phyloP scores from a whole-genome alignment of 1,140 invertebrate genomes.

The Lepidurus packardi region DNA sequence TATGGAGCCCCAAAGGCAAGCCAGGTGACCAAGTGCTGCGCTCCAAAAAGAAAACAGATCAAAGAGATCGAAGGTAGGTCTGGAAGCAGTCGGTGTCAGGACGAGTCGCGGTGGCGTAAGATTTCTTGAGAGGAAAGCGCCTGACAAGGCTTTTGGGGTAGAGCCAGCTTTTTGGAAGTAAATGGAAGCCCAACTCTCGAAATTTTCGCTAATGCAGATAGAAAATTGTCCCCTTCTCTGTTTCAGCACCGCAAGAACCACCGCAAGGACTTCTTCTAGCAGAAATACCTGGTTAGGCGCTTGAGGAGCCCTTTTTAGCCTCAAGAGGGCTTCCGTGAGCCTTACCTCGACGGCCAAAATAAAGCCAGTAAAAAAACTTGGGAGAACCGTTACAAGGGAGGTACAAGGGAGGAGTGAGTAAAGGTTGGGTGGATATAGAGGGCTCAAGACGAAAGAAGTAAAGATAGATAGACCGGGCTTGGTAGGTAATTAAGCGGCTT shows the following conservation, averaged over 20 bases:
- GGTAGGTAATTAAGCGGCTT: not conserved
- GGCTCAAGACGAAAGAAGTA: not conserved
- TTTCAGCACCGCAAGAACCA: not conserved
- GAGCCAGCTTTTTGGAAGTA: not conserved
- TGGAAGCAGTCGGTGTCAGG: not conserved
- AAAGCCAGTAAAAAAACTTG: not conserved
- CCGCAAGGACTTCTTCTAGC: too few species aligned
- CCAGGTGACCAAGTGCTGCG: not conserved
- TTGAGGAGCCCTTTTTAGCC: not conserved
- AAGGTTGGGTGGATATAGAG: constrained; percentile 16
- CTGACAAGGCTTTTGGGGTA: not conserved
- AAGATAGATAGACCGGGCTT: not conserved
- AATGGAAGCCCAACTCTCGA: not conserved
- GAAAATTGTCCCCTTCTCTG: not conserved
- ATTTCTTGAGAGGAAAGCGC: too few species aligned
- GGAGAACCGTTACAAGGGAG: constrained; percentile 2
- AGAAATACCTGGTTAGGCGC: too few species aligned
- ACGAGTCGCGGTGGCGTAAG: not conserved
- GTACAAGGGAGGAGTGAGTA: constrained; percentile 3
- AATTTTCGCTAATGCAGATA: not conserved
- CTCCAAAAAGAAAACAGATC: not conserved
- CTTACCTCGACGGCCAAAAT: not conserved
- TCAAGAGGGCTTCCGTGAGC: too few species aligned
- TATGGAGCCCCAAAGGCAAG: too few species aligned
- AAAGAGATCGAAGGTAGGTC: not conserved